Conservation (phyloP, 92 coral and sea anemone species). For the Siderastrea radians region DNA sequence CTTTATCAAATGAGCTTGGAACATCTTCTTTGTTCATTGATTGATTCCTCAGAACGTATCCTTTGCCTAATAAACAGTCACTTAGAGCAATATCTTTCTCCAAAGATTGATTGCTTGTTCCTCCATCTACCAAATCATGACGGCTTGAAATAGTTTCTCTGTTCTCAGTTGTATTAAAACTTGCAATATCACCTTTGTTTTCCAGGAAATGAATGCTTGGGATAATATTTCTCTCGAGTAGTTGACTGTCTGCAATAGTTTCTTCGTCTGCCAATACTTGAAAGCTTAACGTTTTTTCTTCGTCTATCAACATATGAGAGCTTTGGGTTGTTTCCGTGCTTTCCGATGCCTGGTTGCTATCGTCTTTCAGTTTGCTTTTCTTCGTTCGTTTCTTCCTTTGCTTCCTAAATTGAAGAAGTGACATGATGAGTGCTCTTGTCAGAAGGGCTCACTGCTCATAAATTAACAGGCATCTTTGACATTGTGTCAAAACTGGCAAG, state of each 20-base stretch:
- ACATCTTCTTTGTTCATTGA: neutral
- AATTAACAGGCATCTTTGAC: neutral
- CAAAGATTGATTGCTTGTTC: neutral
- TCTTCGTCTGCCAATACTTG: neutral
- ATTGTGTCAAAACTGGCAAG: too few species aligned
- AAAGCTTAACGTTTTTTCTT: neutral
- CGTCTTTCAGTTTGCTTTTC: neutral
- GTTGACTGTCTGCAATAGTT: neutral
- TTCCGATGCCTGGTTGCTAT: neutral
- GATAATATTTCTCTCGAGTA: neutral
- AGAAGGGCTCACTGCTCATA: too few species aligned
- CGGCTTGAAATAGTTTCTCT: too few species aligned
- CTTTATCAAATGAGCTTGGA: neutral
- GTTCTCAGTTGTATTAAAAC: too few species aligned
- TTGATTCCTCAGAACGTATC: neutral
- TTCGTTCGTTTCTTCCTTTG: constrained; percentile 11
- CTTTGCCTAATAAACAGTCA: neutral
- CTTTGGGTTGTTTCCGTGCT: neutral
- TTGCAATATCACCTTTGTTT: too few species aligned
- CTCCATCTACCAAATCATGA: too few species aligned
- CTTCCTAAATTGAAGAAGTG: neutral
- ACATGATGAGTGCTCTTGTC: neutral
- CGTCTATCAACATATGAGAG: neutral
- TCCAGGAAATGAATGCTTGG: too few species aligned
- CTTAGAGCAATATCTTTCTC: neutral